Conservation (phyloP, 2,888 invertebrate species). For the Perizoma flavofasciatum region DNA sequence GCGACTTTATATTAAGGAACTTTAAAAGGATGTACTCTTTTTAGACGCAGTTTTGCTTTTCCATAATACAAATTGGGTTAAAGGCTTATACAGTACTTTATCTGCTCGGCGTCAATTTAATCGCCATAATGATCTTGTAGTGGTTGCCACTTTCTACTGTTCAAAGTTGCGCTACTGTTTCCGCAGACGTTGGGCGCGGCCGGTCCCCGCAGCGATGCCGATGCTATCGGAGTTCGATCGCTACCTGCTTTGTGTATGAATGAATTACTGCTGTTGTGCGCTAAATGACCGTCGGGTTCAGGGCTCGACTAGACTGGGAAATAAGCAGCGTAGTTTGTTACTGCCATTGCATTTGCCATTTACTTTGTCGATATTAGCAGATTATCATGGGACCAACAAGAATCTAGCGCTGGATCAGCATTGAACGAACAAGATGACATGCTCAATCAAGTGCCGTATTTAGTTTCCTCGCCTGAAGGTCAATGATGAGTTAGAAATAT, state of each 20-base stretch:
- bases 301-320: constrained; percentile 2
- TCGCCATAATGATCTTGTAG: too few species aligned
- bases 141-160: background rate
- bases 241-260: constrained; percentile 43
- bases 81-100: too few species aligned
- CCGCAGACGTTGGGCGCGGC: background rate
- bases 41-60: too few species aligned
- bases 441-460: too few species aligned
- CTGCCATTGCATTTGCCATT: constrained; percentile 1
- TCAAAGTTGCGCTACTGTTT: constrained; percentile 9
- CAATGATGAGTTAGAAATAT: too few species aligned
- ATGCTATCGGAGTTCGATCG: constrained; percentile 36
- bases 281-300: constrained; percentile 22
- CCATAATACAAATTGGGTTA: too few species aligned
- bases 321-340: background rate
- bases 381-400: background rate
- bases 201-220: constrained; percentile 32
- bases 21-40: too few species aligned
- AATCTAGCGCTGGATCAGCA: too few species aligned
- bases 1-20: too few species aligned
- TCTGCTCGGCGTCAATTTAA: too few species aligned
- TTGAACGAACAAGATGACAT: too few species aligned
- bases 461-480: too few species aligned
- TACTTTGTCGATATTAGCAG: background rate
- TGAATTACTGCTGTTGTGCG: constrained; percentile 30